phyloP scores from a whole-genome alignment of 2,888 invertebrate species.

The Yponomeuta evonymella region DNA sequence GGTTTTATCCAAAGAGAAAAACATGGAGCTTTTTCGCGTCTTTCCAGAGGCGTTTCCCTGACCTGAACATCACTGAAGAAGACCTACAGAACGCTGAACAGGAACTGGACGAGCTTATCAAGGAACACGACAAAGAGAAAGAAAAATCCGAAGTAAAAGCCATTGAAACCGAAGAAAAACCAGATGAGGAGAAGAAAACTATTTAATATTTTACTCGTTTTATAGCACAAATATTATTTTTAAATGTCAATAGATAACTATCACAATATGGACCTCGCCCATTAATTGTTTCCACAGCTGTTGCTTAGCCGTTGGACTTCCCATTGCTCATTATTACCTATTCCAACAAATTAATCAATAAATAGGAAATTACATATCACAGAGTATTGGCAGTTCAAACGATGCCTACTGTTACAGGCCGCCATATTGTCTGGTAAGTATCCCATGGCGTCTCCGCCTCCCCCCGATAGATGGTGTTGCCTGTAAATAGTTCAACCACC shows the following conservation, averaged over 20 bases:
- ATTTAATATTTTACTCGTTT: conserved; percentile 30
- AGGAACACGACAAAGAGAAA: conserved; percentile 38
- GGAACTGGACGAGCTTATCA: conserved; percentile 52
- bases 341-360: no score
- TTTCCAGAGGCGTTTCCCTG: conserved; percentile 60
- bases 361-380: no score
- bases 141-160: conserved; percentile 23
- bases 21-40: background rate
- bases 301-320: background rate
- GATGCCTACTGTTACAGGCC: background rate
- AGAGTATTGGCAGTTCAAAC: no score
- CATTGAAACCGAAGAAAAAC: conserved; percentile 24
- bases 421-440: background rate
- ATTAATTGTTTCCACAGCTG: background rate
- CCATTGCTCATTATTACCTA: background rate
- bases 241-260: background rate
- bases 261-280: background rate
- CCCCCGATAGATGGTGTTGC: background rate
- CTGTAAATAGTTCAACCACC: conserved; percentile 20
- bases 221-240: conserved; percentile 8
- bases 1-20: background rate
- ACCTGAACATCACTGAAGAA: conserved; percentile 62
- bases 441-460: background rate
- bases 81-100: conserved; percentile 59
- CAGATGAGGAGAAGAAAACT: conserved; percentile 44